A percentile compares a stretch with the other conserved stretches of the same genome.
Conservation (phyloP, 2,113 vertebrate genomes). For the Chaetura pelagica region DNA sequence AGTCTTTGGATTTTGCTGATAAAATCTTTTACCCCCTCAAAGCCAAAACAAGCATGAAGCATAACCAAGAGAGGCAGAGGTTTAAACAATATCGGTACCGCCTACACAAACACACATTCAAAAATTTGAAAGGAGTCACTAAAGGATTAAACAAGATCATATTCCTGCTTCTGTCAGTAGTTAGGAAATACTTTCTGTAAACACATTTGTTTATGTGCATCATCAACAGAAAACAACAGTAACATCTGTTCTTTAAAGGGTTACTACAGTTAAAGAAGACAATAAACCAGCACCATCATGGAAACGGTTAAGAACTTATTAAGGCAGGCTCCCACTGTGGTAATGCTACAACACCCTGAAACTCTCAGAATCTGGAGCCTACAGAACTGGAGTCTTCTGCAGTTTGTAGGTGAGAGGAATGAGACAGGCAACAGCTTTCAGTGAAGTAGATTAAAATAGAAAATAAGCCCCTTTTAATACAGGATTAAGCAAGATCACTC, state of each 20-base stretch:
- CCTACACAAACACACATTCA: background rate
- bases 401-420: background rate
- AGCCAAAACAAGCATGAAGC: background rate
- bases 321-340: background rate
- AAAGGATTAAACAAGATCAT: background rate
- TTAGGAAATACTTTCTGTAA: background rate
- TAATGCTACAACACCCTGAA: background rate
- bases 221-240: background rate
- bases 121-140: background rate
- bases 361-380: background rate
- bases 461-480: background rate
- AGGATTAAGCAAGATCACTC: background rate
- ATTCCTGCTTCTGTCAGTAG: background rate
- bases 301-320: background rate
- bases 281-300: background rate
- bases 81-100: background rate
- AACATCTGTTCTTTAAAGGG: background rate
- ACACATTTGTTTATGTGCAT: background rate
- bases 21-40: background rate
- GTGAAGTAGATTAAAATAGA: slow-evolving; percentile 4
- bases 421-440: background rate
- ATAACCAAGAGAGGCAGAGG: background rate
- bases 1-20: background rate
- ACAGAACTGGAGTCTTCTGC: background rate
- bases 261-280: background rate